Base-by-base conservation (phyloP, 2,888 invertebrate genomes). In the Orchesella flavescens region DNA sequence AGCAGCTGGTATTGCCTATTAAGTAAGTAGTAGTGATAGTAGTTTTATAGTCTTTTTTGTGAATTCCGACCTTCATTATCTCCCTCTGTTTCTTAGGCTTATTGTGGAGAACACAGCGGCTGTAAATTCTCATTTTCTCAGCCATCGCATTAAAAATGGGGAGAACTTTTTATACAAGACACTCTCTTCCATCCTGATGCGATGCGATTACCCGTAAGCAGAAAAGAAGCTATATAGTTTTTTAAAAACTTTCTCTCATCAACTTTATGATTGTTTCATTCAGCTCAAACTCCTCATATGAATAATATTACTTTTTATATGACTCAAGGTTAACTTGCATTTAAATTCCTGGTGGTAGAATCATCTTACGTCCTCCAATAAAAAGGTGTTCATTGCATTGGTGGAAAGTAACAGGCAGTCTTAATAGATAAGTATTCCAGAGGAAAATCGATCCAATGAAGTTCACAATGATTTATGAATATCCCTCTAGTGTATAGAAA, bases 61-160 rank as follows among this genome's bases (percentile, higher is more conserved):
- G 34, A 34, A n/a, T 34, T 34, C 34, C 34, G 34, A 7, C 49
- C 24, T 75, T 59, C 24, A 34, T 43, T 34, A 53, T 46, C 63
- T 34, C 34, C 34, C 7, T 34, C 34, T n/a, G n/a, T n/a, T n/a
- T n/a, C n/a, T n/a, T n/a, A n/a, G n/a, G 34, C 34, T n/a, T 68
- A 78, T 71, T 63, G 71, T 63, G 17, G 43, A 71, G 71, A 71
- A 65, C 78, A 71, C 44, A 17, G 61, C 71, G 78, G 78, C 71
- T 71, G 78, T 78, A 78, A 78, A 78, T 78, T 78, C 63, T 78
- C 71, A 63, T 78, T 78, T 78, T 78, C 78, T 71, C 63, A 71
- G 78, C 63, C 78, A 78, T 78, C 78, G 61, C 71, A 78, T 78
- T 78, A 78, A 78, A 69, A 63, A 2, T n/a, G n/a, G 7, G 34